These are phyloP conservation scores for Urosaurus nigricauda DNA, from an alignment of 2,797 vertebrate species.

Conservation along the genomic window DNA sequence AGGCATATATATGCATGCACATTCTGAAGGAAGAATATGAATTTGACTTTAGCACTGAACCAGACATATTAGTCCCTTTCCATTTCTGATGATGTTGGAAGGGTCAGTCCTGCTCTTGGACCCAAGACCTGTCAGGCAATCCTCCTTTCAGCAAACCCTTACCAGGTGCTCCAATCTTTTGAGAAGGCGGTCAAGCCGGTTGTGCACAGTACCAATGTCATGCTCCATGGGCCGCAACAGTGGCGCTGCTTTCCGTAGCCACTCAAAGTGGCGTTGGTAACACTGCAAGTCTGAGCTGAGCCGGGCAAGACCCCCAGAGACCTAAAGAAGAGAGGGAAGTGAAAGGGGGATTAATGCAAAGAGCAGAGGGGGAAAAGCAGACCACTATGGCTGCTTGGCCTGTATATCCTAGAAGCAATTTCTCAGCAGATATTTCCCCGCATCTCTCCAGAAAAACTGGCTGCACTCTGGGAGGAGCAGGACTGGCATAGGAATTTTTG, in stretches of 20 bases:
- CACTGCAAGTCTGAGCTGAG: conserved; percentile 57
- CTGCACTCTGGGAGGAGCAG: too few species aligned
- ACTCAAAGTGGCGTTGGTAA: conserved; percentile 70
- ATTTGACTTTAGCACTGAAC: conserved; percentile 51
- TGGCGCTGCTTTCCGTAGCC: conserved; percentile 69
- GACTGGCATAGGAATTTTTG: too few species aligned
- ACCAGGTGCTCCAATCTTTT: conserved; percentile 61
- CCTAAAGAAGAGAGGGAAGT: conserved; percentile 6
- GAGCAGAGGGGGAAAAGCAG: not conserved
- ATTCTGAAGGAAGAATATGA: not conserved
- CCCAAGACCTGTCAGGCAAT: too few species aligned
- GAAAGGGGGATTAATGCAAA: not conserved
- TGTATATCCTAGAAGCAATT: not conserved
- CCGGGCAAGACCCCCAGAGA: conserved; percentile 29
- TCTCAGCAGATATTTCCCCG: too few species aligned
- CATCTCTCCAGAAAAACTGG: not conserved
- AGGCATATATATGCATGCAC: too few species aligned
- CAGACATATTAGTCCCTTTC: not conserved
- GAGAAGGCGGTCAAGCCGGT: conserved; percentile 59
- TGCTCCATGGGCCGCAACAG: conserved; percentile 70
- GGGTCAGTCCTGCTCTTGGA: not conserved
- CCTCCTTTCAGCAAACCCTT: not conserved
- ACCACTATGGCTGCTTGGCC: not conserved
- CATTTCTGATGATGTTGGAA: not conserved
- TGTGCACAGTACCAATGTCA: conserved; percentile 63